These are phyloP conservation scores for Pachyramphus minor DNA, from an alignment of 2,113 vertebrate species.

Conservation along the genomic window DNA sequence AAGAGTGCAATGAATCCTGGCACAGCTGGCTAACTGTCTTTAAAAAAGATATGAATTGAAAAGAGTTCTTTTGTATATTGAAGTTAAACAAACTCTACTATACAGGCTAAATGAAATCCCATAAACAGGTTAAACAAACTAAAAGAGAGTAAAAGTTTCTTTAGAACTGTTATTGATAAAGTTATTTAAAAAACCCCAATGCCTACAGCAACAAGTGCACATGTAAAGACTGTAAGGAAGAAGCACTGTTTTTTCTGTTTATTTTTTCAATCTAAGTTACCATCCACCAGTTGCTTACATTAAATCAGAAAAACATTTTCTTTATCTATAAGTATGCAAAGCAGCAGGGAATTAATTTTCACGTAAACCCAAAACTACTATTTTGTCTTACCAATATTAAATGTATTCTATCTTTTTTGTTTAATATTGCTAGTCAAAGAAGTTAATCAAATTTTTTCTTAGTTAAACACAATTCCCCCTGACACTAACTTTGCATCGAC, in stretches of 20 bases:
- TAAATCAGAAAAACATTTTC: background rate
- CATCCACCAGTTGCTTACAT: background rate
- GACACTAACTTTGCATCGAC: background rate
- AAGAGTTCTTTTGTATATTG: background rate
- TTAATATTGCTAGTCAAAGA: background rate
- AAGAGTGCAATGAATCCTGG: background rate
- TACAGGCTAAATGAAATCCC: background rate
- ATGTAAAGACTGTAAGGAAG: background rate
- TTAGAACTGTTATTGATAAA: background rate
- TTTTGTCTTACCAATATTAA: background rate
- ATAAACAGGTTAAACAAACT: background rate
- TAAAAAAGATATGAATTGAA: background rate
- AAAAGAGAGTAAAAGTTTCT: background rate
- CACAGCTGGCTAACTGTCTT: background rate
- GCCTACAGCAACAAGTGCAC: background rate
- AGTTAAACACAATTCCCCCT: background rate
- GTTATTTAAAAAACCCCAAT: background rate
- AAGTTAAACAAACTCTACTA: background rate
- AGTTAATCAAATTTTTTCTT: background rate
- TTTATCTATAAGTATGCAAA: background rate
- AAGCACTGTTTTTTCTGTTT: background rate
- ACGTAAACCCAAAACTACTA: background rate
- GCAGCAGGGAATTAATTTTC: background rate
- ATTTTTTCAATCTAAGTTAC: background rate
- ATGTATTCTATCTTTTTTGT: background rate